These are phyloP conservation scores for Tenrec ecaudatus DNA, from an alignment of 2,113 vertebrate species.

Conservation along the genomic window DNA sequence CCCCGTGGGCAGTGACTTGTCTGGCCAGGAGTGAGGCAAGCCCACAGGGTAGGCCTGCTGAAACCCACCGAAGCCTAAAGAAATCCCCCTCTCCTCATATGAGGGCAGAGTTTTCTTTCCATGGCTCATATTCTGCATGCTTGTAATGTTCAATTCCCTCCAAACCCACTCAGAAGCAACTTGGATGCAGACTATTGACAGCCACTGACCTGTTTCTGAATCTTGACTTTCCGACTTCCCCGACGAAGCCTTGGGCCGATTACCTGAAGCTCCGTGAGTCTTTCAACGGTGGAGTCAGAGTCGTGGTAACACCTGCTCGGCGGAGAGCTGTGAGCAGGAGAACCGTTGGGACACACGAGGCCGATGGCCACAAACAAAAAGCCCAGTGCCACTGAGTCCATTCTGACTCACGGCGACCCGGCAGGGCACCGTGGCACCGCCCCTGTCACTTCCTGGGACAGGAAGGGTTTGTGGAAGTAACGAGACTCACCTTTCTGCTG, in stretches of 20 bases:
- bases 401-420: no score
- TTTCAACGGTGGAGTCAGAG: not conserved
- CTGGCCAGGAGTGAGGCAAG: not conserved
- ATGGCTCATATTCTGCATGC: not conserved
- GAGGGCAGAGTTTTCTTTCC: not conserved
- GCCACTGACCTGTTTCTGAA: not conserved
- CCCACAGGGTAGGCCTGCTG: not conserved
- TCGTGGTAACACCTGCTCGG: not conserved
- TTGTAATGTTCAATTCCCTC: not conserved
- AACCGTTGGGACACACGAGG: not conserved
- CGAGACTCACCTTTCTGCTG: no score
- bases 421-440: no score
- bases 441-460: no score
- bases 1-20: not conserved
- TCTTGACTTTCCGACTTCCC: not conserved
- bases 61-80: not conserved
- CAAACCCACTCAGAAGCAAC: not conserved
- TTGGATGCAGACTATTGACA: not conserved
- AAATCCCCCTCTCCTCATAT: not conserved
- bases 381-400: no score
- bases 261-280: not conserved
- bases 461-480: no score
- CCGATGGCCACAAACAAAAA: no score
- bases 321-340: not conserved
- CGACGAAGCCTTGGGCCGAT: not conserved